Conservation (phyloP, 2,888 invertebrate species). For the Oscheius sp. region DNA sequence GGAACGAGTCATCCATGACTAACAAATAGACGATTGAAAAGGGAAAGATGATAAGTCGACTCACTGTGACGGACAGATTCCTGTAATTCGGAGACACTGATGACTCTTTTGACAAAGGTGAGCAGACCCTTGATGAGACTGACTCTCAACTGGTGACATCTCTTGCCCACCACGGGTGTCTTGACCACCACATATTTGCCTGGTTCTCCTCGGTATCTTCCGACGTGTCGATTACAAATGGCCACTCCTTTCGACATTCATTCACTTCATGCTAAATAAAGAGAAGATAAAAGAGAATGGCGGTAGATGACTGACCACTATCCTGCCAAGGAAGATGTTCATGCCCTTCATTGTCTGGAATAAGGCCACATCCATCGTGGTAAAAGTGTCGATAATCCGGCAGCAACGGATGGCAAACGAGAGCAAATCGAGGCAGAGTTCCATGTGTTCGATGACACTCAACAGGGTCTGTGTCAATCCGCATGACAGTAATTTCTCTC, state of each 20-base stretch:
- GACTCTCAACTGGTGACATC: conserved; percentile 84
- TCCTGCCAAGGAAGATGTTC: conserved; percentile 83
- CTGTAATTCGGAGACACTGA: conserved; percentile 76
- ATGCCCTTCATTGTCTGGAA: conserved; percentile 86
- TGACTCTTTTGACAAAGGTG: conserved; percentile 88
- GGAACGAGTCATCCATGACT: conserved; percentile 87
- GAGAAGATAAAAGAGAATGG: conserved; percentile 57
- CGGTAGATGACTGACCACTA: conserved; percentile 49
- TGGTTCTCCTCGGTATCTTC: conserved; percentile 41
- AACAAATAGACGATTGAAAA: conserved; percentile 45
- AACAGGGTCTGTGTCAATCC: conserved; percentile 90
- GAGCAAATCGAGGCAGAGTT: conserved; percentile 86
- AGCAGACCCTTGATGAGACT: conserved; percentile 88
- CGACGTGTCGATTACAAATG: conserved; percentile 79
- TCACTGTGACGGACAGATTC: conserved; percentile 63
- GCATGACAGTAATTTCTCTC: conserved; percentile 86
- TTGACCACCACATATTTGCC: conserved; percentile 26
- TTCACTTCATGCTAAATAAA: conserved; percentile 80
- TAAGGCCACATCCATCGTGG: conserved; percentile 87
- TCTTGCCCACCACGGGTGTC: conserved; percentile 50
- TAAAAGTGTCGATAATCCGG: conserved; percentile 88
- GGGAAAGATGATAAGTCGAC: conserved; percentile 19
- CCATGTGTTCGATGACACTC: conserved; percentile 88
- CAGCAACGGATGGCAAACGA: conserved; percentile 85
- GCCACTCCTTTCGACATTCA: conserved; percentile 83